Conservation (phyloP, 1,140 invertebrate genomes). For the Camponotus pennsylvanicus region DNA sequence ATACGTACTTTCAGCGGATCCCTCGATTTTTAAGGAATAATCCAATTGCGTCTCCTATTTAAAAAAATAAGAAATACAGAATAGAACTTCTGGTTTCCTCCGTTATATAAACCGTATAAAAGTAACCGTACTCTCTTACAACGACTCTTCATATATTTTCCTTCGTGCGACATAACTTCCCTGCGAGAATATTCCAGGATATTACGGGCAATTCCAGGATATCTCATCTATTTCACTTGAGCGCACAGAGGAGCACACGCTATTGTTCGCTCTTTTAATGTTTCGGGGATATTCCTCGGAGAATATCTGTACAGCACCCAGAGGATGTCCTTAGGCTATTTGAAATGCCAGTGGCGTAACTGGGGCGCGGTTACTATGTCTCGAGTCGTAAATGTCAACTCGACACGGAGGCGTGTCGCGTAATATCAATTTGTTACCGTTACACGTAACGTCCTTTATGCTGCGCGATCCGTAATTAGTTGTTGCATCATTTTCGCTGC, state of each 20-base stretch:
- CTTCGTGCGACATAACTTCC: neutral
- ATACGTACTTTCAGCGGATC: neutral
- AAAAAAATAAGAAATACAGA: neutral
- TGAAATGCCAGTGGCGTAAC: conserved; percentile 62
- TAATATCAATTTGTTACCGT: conserved; percentile 51
- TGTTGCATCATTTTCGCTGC: conserved; percentile 19
- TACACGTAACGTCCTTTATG: conserved; percentile 4
- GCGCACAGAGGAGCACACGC: conserved; percentile 13
- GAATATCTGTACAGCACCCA: conserved; percentile 53
- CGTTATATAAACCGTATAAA: neutral
- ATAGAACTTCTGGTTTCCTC: neutral
- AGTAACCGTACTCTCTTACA: neutral
- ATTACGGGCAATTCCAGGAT: conserved; percentile 37
- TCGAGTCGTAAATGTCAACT: conserved; percentile 54
- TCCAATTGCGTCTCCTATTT: neutral
- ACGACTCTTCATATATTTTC: neutral
- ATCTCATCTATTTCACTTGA: conserved; percentile 42
- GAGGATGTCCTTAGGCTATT: conserved; percentile 55
- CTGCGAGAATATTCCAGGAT: neutral
- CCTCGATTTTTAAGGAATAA: conserved; percentile 10
- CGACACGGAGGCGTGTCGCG: conserved; percentile 37
- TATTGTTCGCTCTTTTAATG: conserved; percentile 63
- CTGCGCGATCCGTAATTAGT: conserved; percentile 28
- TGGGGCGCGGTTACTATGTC: conserved; percentile 44
- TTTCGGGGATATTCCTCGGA: conserved; percentile 55